These are phyloP conservation scores for Denticeps clupeoides DNA, from an alignment of 2,797 vertebrate genomes.

Conservation along the genomic window DNA sequence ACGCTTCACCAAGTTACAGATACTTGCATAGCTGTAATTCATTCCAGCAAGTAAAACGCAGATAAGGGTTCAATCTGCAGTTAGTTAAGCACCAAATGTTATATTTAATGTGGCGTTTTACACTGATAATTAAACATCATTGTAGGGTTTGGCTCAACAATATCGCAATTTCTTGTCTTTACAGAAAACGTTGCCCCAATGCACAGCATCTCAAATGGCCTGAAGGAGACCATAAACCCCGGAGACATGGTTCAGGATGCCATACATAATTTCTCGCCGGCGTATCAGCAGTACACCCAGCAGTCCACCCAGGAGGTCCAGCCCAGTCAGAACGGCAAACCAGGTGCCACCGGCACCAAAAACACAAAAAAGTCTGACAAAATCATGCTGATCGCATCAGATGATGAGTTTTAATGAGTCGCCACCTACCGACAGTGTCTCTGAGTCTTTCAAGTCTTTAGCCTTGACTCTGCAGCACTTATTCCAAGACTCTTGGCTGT, in stretches of 20 bases:
- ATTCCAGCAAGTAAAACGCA: no score
- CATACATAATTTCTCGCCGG: conserved; percentile 90
- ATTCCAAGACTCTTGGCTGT: no score
- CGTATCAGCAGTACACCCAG: conserved; percentile 87
- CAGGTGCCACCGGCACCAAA: conserved; percentile 31
- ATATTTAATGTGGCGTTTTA: no score
- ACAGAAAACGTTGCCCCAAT: conserved; percentile 71
- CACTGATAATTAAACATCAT: no score
- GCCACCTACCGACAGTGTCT: background rate
- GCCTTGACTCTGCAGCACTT: no score
- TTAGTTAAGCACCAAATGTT: no score
- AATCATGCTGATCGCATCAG: conserved; percentile 76
- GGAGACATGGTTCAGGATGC: conserved; percentile 90
- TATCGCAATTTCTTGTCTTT: background rate
- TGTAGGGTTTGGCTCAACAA: no score
- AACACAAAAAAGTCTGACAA: conserved; percentile 75
- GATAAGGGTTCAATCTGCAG: no score
- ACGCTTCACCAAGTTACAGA: no score
- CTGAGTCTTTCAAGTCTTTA: no score
- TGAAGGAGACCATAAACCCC: conserved; percentile 91
- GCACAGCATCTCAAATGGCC: conserved; percentile 91
- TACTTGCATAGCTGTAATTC: no score
- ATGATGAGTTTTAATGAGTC: conserved; percentile 74
- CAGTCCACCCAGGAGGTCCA: conserved; percentile 78
- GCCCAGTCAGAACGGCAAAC: conserved; percentile 53